Evolutionary conservation across 2,797 vertebrate species (phyloP).

Genomic region (Cossypha heuglini): DNA sequence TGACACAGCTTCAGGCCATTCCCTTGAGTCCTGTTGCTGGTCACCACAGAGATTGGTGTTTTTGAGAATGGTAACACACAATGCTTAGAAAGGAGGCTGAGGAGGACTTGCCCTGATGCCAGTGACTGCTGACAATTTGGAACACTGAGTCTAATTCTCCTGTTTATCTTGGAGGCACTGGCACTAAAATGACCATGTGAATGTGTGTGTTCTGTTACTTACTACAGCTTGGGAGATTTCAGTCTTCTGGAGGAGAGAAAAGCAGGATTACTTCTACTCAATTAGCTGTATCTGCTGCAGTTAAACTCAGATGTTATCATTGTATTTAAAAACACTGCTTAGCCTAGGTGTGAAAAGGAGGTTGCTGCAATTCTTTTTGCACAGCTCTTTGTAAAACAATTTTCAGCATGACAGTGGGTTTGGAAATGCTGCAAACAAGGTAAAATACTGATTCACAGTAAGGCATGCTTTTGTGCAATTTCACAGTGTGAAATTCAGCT

Average conservation of each 20-base stretch:
- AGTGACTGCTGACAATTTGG: neutral
- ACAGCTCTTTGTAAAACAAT: neutral
- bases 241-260: neutral
- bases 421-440: neutral
- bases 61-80: neutral
- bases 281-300: neutral
- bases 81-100: neutral
- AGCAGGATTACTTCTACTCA: neutral
- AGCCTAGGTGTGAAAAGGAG: neutral
- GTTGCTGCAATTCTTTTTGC: neutral
- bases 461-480: neutral
- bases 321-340: neutral
- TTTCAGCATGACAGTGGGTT: neutral
- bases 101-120: neutral
- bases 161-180: neutral
- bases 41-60: no score
- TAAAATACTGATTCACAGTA: neutral
- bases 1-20: neutral
- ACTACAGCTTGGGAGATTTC: neutral
- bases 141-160: neutral
- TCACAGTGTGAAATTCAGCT: neutral
- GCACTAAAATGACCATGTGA: neutral
- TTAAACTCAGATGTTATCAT: neutral
- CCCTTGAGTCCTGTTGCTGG: rapidly evolving
- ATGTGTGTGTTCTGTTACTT: neutral